Base-by-base conservation (phyloP, 2,888 invertebrate species). In the Sepiola atlantica region DNA sequence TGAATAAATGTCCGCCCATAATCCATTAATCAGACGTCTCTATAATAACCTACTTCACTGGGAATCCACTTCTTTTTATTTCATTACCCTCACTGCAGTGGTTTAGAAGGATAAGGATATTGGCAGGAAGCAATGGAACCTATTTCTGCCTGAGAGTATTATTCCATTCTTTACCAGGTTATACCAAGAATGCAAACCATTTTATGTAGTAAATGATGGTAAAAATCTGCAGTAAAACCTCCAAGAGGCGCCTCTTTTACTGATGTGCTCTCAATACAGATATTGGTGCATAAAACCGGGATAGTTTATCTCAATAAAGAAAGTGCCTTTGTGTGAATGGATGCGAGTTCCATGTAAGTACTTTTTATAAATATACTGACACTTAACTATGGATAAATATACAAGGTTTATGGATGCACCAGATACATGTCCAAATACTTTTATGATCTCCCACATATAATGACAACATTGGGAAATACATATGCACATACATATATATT, bases 1-100 rank as follows among this genome's bases (percentile, higher is more conserved):
- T 77, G 77, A 77, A 77, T 77, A 18, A 77, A 32, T 77, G 77
- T 77, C n/a, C n/a, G n/a, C 32, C n/a, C 16, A 77, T 77, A 77
- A 77, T 77, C 77, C 77, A 77, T 77, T 77, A n/a, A n/a, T 77
- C n/a, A 77, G 77, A 77, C n/a, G 77, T 77, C n/a, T 77, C n/a
- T 77, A 77, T 77, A 77, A 32, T 77, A 77, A 77, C 77, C 32
- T 18, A 77, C 77, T 77, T 77, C 77, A 77, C 77, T 77, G 77
- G 77, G 32, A 77, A 77, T 77, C 77, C 32, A 77, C 18, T 24
- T 57, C 57, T 24, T 18, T 57, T 57, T 18, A 57, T 57, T 57
- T 57, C 57, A 57, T 57, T 57, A 57, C 57, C 57, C 57, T 10
- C 32, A 16, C 0, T 77, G 77, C 77, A 6, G n/a, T n/a, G 32